These are phyloP conservation scores for Alfaro cultratus DNA, from an alignment of 2,797 vertebrate species.

Conservation along the genomic window DNA sequence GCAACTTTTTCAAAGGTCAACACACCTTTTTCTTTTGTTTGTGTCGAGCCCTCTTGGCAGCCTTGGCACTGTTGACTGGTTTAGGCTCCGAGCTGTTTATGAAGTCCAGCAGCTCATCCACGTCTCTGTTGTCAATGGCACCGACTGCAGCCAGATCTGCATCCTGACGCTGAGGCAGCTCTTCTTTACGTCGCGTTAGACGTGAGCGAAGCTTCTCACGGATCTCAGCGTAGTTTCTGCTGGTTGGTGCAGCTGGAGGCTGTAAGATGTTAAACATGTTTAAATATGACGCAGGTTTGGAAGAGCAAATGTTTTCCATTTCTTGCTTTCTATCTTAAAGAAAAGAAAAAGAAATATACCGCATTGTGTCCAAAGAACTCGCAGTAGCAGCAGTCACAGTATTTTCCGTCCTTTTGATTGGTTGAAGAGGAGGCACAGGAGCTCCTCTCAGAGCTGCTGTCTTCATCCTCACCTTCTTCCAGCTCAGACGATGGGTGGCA, in stretches of 20 bases:
- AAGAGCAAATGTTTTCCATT: not conserved
- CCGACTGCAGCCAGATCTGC: slow-evolving; percentile 84
- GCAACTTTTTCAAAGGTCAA: not conserved
- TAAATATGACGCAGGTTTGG: not conserved
- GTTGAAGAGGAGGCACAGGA: slow-evolving; percentile 97
- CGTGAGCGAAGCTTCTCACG: slow-evolving; percentile 95
- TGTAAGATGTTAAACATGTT: slow-evolving; percentile 51
- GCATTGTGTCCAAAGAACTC: slow-evolving; percentile 99
- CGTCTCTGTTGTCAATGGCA: slow-evolving; percentile 91
- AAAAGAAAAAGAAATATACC: slow-evolving; percentile 69
- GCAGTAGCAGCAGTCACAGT: slow-evolving; percentile 99
- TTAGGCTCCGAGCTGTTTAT: slow-evolving; percentile 98
- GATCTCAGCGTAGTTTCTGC: slow-evolving; percentile 98
- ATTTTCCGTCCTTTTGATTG: slow-evolving; percentile 98
- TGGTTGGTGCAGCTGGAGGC: slow-evolving; percentile 97
- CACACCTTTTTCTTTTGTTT: slow-evolving; percentile 97
- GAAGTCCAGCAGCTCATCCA: slow-evolving; percentile 95
- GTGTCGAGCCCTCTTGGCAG: slow-evolving; percentile 95
- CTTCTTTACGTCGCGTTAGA: slow-evolving; percentile 96
- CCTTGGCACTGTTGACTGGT: slow-evolving; percentile 96
- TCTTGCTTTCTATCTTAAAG: not conserved
- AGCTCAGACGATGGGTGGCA: slow-evolving; percentile 91
- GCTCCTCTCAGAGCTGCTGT: slow-evolving; percentile 98
- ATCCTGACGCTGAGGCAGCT: slow-evolving; percentile 91
- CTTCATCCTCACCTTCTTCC: slow-evolving; percentile 96